Evolutionary conservation across 53 echinoderm and acorn worm genomes (phyloP), one percentile per base, ranked within the genome.

Genomic region (Arbacia lixula): DNA sequence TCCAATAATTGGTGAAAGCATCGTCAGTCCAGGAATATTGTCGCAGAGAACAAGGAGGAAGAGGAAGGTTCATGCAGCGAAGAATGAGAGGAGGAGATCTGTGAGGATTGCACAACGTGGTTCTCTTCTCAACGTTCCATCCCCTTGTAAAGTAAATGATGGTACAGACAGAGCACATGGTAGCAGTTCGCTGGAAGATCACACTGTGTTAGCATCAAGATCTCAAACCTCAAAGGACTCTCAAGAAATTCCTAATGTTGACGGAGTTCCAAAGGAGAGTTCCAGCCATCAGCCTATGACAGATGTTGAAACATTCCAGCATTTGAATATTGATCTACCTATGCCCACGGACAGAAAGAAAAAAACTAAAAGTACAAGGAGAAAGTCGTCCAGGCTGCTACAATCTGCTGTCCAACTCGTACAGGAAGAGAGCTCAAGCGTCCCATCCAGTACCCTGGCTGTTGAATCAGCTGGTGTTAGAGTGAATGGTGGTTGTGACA

Each of bases 21-120:
- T 3, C 24, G 24, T 12, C 12, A 34, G 26, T 17, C 77, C 40
- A 16, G 3, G 57, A 28, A 10, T 40, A 39, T 41, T 64, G 32
- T 12, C 64, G 17, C 42, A 63, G 34, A 62, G 34, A 61, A 78
- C 22, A 58, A 56, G 36, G 29, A 81, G 64, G 16, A 28, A 29
- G 50, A 81, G 16, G 35, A 81, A 81, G 42, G 63, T 31, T 1
- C 11, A 42, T 32, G 17, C 82, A 31, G 63, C 27, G 8, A n/a
- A n/a, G n/a, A 33, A 6, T 42, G 49, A 62, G 46, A 62, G 82
- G 20, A 36, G 82, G 31, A 81, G 82, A 49, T 81, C 82, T 46
- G 82, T 81, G 6, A 63, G 82, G 64, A 81, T 81, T 10, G 82
- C 82, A 0, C 61, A 64, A 43, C 62, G 82, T 19, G 62, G 63